Evolutionary conservation across 2,113 vertebrate species (phyloP), one percentile per base, ranked within the genome.

Genomic region (Rhagologus leucostigma): DNA sequence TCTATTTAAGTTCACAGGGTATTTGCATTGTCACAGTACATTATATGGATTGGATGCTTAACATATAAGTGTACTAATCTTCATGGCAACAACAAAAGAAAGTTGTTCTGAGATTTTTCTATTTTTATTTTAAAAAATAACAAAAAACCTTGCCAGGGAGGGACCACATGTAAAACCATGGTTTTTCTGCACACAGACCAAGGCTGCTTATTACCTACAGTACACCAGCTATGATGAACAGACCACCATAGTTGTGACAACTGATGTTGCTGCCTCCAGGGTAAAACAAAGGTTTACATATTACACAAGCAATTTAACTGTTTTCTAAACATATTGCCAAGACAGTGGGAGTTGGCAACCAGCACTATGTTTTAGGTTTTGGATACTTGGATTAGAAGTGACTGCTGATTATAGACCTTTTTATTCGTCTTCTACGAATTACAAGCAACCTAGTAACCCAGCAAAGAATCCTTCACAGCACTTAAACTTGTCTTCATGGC

Each of bases 251-350:
- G 98, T 98, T 97, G 99, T 98, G 98, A 99, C 99, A 99, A 99
- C 97, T 98, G 98, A 99, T 98, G 98, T 97, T 98, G 97, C 98
- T 98, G 98, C 98, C 99, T 98, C 98, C 95, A 92, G 98, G 99
- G 98, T 98, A 98, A 99, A 99, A 99, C 98, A 99, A 99, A 99
- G 99, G 98, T 99, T 99, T 99, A 99, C 98, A 99, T 99, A 99
- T 99, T 99, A 99, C 98, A 99, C 98, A 99, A 99, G 98, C 98
- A 99, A 99, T 99, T 99, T 99, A 97, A 99, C 98, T 99, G 99
- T 99, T 99, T 99, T 99, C 98, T 99, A 99, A 99, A 99, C 99
- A 99, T 98, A 98, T 99, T 99, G 99, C 99, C 99, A 99, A 99
- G 99, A 99, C 98, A 99, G 98, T 99, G 99, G 98, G 98, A 99